Evolutionary conservation across 2,113 vertebrate genomes (phyloP), one percentile per base, ranked within the genome.

Genomic region (Phaethon lepturus): DNA sequence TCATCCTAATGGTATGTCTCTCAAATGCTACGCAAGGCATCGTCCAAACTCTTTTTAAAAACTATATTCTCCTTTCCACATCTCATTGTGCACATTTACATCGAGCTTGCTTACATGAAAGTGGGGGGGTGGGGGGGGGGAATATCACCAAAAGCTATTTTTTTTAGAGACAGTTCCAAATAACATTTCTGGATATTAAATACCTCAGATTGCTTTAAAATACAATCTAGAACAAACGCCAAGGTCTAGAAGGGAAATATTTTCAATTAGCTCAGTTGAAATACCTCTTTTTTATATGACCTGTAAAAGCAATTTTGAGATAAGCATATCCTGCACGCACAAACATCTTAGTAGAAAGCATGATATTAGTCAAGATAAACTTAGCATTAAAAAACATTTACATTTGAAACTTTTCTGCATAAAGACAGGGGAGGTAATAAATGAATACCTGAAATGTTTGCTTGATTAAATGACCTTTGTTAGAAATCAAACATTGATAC

Each of bases 261-360:
- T 94, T 97, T 90, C 4, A 0, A 91, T 81, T 80, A 80, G 20
- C 22, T 95, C 29, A 2, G 25, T 59, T 90, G 85, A 96, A 95
- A 86, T 50, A 92, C 31, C 53, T 87, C 69, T 60, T 89, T 96
- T 87, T 73, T 40, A 73, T 55, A 52, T 53, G 77, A 93, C 47
- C 78, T 96, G 85, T 73, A 88, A 93, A 96, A 95, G 91, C 78
- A 79, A 93, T 92, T 95, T 84, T 72, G 63, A 93, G 96, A 94
- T 93, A 95, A 93, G 88, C 79, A 74, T 75, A 94, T 88, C 83
- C 88, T 92, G 85, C 75, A 84, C 7, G 42, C 52, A 84, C 55
- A 94, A 92, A 84, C 79, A 77, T 93, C 67, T 86, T 74, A 67
- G 75, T 17, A 95, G 75, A 93, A 93, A 80, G 72, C 42, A 67